Evolutionary conservation across 2,113 vertebrate species (phyloP).

Genomic region (Chionis minor): DNA sequence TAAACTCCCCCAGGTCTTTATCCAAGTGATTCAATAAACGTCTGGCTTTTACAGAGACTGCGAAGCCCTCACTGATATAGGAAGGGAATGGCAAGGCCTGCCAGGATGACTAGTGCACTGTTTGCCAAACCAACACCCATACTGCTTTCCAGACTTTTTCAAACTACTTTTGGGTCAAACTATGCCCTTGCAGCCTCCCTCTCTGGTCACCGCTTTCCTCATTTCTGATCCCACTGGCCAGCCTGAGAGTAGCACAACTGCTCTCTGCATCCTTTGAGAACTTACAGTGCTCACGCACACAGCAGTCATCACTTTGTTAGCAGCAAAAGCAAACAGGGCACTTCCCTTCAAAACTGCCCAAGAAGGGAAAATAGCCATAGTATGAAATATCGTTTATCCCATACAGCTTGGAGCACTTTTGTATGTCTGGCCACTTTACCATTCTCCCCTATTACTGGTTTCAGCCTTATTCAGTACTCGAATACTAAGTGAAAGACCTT

Average conservation of each 20-base stretch:
- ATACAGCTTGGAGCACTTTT: fast-evolving
- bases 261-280: neutral
- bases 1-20: neutral
- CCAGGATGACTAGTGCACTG: neutral
- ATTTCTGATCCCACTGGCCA: neutral
- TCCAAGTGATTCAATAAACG: neutral
- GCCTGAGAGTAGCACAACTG: neutral
- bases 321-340: neutral
- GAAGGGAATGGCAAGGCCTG: neutral
- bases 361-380: neutral
- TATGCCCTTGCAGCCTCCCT: neutral
- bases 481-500: neutral
- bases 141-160: neutral
- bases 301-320: neutral
- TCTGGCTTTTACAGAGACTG: neutral
- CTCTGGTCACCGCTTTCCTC: neutral
- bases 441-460: neutral
- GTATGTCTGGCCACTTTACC: neutral
- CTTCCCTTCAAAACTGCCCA: neutral
- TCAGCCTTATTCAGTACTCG: neutral
- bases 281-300: neutral
- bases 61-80: neutral
- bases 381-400: neutral
- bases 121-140: neutral
- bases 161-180: neutral